Percentiles rank a stretch among this genome's conserved stretches.
phyloP scores from a whole-genome alignment of 1,140 invertebrate genomes.

The Cherax destructor region DNA sequence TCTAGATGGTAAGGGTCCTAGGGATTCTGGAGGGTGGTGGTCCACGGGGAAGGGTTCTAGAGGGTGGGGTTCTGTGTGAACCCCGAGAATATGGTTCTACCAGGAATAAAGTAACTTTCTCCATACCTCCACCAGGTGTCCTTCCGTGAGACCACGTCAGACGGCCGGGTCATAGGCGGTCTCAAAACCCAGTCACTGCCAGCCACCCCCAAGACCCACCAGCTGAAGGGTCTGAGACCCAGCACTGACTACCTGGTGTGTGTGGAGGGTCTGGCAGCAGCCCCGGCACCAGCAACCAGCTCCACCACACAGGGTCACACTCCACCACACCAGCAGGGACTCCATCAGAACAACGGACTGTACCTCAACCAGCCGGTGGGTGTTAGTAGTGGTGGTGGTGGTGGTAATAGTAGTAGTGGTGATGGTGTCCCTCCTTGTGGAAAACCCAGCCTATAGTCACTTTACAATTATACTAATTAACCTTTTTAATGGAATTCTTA shows the following conservation, averaged over 20 bases:
- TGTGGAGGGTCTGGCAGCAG: slow-evolving; percentile 86
- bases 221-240: slow-evolving; percentile 83
- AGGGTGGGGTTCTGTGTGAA: neutral
- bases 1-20: too few relatives aligned
- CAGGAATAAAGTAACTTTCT: neutral
- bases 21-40: too few relatives aligned
- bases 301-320: neutral
- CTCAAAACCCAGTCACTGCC: slow-evolving; percentile 67
- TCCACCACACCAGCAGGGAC: neutral
- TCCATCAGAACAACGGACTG: neutral
- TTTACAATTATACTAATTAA: too few relatives aligned
- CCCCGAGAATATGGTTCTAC: neutral
- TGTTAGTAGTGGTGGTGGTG: too few relatives aligned
- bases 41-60: too few relatives aligned
- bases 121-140: slow-evolving; percentile 18
- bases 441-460: too few relatives aligned
- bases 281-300: slow-evolving; percentile 74
- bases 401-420: too few relatives aligned
- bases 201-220: slow-evolving; percentile 80
- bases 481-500: too few relatives aligned
- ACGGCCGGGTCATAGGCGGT: slow-evolving; percentile 15
- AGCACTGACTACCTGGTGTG: slow-evolving; percentile 89
- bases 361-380: neutral
- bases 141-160: slow-evolving; percentile 25
- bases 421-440: too few relatives aligned